Evolutionary conservation across 37 sponge, comb jelly and placozoan genomes (phyloP).

Genomic region (Hormiphora californensis): DNA sequence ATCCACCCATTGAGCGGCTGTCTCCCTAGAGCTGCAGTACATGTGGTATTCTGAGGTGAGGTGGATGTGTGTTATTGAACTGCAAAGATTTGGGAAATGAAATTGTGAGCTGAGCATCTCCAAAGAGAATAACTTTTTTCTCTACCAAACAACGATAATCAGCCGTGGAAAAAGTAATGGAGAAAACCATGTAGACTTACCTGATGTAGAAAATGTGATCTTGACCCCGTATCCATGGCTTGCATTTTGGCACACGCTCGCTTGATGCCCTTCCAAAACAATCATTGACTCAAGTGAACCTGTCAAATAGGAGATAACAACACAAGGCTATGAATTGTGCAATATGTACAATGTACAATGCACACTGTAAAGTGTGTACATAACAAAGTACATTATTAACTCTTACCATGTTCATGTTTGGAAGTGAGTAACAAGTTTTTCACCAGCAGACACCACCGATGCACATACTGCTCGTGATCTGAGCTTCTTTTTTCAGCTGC

Average conservation of each 20-base stretch:
- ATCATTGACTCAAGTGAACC: too few species aligned
- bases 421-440: slow-evolving; percentile 9
- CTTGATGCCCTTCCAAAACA: too few species aligned
- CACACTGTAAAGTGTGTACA: neutral
- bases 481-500: neutral
- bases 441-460: neutral
- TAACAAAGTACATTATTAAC: neutral
- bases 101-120: too few species aligned
- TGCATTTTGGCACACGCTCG: neutral
- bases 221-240: neutral
- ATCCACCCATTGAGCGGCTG: neutral
- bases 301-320: too few species aligned
- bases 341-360: neutral
- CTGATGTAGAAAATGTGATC: too few species aligned
- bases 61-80: too few species aligned
- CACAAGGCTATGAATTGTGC: neutral
- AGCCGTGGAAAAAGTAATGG: too few species aligned
- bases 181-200: too few species aligned
- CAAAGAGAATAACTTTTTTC: too few species aligned
- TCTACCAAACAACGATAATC: too few species aligned
- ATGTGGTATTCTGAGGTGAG: slow-evolving; percentile 46
- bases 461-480: slow-evolving; percentile 16
- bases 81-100: too few species aligned
- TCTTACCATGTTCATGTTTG: slow-evolving; percentile 29
- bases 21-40: slow-evolving; percentile 29